phyloP scores from a whole-genome alignment of 2,113 vertebrate species.

The Probosciger aterrimus region DNA sequence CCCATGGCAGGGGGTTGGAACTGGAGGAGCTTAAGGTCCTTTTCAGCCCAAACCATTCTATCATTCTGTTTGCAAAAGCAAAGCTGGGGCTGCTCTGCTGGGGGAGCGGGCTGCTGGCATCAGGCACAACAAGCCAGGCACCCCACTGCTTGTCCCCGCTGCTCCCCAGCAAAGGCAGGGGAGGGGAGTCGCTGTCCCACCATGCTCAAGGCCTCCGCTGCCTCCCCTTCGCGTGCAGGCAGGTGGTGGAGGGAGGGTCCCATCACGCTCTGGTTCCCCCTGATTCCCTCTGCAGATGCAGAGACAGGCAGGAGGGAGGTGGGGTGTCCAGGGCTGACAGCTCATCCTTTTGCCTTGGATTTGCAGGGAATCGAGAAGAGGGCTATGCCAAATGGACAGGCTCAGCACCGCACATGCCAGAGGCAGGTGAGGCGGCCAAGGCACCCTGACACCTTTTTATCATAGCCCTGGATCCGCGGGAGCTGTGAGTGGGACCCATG shows the following conservation, averaged over 20 bases:
- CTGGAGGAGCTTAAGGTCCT: neutral
- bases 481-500: neutral
- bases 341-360: neutral
- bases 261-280: neutral
- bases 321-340: rapidly evolving
- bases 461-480: rapidly evolving
- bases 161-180: rapidly evolving
- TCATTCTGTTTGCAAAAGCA: neutral
- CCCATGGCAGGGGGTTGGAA: neutral
- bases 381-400: rapidly evolving
- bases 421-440: neutral
- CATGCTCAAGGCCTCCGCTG: rapidly evolving
- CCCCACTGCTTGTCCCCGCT: neutral
- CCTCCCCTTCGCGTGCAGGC: neutral
- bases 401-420: rapidly evolving
- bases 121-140: neutral
- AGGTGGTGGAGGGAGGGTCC: neutral
- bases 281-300: neutral
- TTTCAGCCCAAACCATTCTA: neutral
- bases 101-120: neutral
- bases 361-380: neutral
- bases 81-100: neutral
- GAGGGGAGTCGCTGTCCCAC: rapidly evolving
- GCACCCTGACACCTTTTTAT: neutral
- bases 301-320: neutral